phyloP scores from a whole-genome alignment of 2,888 invertebrate species.

The Conops quadrifasciatus region DNA sequence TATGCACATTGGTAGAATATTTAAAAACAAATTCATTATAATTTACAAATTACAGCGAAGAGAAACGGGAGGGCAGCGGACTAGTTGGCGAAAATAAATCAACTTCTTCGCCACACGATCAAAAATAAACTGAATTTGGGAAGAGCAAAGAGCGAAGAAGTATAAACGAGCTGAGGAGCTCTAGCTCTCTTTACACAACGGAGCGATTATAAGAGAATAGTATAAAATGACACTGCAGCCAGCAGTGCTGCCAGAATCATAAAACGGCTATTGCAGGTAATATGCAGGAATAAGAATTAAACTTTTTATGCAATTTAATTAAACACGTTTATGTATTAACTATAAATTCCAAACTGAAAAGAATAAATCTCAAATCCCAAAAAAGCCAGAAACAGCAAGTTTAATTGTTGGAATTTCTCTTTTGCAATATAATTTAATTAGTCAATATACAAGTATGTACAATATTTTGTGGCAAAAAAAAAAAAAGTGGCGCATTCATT shows the following conservation, averaged over 20 bases:
- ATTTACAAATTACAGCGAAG: not conserved
- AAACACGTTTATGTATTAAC: too few species aligned
- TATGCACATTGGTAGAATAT: not conserved
- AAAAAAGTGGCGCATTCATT: not conserved
- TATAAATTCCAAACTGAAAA: not conserved
- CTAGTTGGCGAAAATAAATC: conserved; percentile 19
- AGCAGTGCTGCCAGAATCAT: conserved; percentile 7
- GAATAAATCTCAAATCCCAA: not conserved
- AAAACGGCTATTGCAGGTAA: too few species aligned
- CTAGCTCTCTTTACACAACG: not conserved
- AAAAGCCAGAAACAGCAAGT: not conserved
- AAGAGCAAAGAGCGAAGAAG: not conserved
- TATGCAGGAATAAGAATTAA: too few species aligned
- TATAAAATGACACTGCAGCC: not conserved
- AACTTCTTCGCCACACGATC: conserved; percentile 55
- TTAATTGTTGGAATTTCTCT: not conserved
- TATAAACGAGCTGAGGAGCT: not conserved
- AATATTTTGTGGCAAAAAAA: not conserved
- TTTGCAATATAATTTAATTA: not conserved
- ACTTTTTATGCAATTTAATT: too few species aligned
- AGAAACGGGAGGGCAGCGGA: not conserved
- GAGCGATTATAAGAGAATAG: not conserved
- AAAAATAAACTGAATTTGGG: conserved; percentile 51
- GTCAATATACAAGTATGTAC: not conserved
- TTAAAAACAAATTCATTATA: not conserved